phyloP scores from a whole-genome alignment of 2,113 vertebrate species.

The Romanogobio albipinnatus region DNA sequence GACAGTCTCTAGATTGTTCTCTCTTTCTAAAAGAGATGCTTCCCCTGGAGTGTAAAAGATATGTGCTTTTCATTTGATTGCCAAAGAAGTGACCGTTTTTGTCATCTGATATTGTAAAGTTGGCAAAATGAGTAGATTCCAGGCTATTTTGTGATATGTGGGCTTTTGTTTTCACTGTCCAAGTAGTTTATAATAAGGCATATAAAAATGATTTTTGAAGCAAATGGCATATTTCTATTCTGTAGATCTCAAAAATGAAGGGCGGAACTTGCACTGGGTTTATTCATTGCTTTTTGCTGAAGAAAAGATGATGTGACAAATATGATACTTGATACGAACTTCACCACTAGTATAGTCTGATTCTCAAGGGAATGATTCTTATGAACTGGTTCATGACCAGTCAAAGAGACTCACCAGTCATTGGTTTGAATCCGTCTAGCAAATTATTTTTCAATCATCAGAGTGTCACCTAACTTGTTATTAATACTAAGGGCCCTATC shows the following conservation, averaged over 20 bases:
- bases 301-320: not conserved
- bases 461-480: not conserved
- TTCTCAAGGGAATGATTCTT: not conserved
- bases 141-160: not conserved
- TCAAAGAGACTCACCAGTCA: not conserved
- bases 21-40: not conserved
- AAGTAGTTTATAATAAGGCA: not conserved
- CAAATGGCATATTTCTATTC: not conserved
- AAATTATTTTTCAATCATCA: not conserved
- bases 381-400: not conserved
- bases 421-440: not conserved
- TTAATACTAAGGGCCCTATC: not conserved
- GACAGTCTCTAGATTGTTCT: slow-evolving; percentile 23
- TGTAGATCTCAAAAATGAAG: not conserved
- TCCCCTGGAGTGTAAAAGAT: slow-evolving; percentile 5
- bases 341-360: not conserved
- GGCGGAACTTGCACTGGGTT: not conserved
- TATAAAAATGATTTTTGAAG: not conserved
- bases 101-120: slow-evolving; percentile 4
- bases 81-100: slow-evolving; percentile 1
- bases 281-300: not conserved
- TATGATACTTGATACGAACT: not conserved
- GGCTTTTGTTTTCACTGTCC: not conserved
- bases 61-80: slow-evolving; percentile 12
- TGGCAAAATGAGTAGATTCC: not conserved